phyloP scores from a whole-genome alignment of 2,113 vertebrate species.

The Corythaixoides concolor region DNA sequence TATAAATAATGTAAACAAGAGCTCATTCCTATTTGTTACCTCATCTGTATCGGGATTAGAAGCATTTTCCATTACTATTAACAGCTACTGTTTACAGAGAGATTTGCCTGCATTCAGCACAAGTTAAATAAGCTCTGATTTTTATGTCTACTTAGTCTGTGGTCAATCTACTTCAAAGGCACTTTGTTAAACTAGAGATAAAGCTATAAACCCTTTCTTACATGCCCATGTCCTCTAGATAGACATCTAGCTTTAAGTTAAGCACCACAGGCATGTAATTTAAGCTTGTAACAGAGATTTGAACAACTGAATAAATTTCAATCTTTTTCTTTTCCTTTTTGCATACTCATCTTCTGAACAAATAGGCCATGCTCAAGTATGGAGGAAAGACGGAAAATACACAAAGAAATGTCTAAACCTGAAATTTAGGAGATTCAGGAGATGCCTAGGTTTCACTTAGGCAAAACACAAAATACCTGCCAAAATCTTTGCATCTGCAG shows the following conservation, averaged over 20 bases:
- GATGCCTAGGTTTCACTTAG: background rate
- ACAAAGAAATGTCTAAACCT: background rate
- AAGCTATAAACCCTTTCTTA: slow-evolving; percentile 9
- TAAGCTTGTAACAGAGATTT: background rate
- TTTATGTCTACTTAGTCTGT: background rate
- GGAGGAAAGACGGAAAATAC: background rate
- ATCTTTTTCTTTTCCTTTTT: background rate
- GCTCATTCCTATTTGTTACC: background rate
- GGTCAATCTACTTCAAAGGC: background rate
- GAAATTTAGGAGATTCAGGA: background rate
- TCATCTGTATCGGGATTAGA: background rate
- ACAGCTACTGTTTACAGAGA: background rate
- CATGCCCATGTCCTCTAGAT: background rate
- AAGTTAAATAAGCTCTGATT: slow-evolving; percentile 4
- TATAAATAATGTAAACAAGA: slow-evolving; percentile 2
- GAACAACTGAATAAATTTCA: background rate
- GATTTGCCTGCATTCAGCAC: background rate
- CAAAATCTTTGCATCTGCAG: background rate
- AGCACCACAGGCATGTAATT: background rate
- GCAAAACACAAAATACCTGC: background rate
- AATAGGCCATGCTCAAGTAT: background rate
- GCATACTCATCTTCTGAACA: background rate
- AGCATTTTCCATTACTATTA: slow-evolving; percentile 8
- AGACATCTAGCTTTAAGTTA: background rate
- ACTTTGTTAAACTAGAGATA: slow-evolving; percentile 12